A percentile compares a stretch with the other conserved stretches of the same genome.
These are phyloP conservation scores for Prionailurus viverrinus DNA, from an alignment of 2,113 vertebrate genomes.

Conservation along the genomic window DNA sequence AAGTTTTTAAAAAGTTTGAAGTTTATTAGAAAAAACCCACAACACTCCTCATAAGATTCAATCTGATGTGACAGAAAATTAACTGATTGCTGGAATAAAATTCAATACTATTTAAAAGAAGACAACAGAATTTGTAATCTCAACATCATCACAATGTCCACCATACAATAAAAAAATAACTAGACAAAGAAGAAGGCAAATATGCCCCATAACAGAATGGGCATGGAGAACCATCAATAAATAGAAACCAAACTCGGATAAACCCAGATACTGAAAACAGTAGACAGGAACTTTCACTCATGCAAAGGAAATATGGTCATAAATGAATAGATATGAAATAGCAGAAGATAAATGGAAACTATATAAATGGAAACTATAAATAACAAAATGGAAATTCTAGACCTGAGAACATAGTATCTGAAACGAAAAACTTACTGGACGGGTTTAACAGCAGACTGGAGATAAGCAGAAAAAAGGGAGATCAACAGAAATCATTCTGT, in stretches of 20 bases:
- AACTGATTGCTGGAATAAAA: neutral
- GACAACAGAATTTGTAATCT: conserved; percentile 17
- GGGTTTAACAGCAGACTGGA: neutral
- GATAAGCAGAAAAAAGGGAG: neutral
- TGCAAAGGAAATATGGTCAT: neutral
- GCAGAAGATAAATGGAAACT: neutral
- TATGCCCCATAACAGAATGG: neutral
- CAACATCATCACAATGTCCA: neutral
- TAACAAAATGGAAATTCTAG: neutral
- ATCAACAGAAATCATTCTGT: neutral
- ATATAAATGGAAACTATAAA: conserved; percentile 1
- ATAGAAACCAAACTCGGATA: neutral
- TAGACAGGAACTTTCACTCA: neutral
- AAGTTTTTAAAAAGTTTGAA: neutral
- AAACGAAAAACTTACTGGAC: neutral
- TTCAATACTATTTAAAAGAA: neutral
- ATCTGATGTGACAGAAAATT: neutral
- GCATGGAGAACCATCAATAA: neutral
- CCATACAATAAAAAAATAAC: neutral
- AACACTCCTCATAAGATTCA: neutral
- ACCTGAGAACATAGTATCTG: neutral
- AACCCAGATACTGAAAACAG: neutral
- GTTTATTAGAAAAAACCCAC: neutral
- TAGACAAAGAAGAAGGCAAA: neutral
- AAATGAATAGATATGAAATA: neutral